A percentile compares a stretch with the other conserved stretches of the same genome.
phyloP scores from a whole-genome alignment of 2,888 invertebrate genomes.

The Clitarchus hookeri region DNA sequence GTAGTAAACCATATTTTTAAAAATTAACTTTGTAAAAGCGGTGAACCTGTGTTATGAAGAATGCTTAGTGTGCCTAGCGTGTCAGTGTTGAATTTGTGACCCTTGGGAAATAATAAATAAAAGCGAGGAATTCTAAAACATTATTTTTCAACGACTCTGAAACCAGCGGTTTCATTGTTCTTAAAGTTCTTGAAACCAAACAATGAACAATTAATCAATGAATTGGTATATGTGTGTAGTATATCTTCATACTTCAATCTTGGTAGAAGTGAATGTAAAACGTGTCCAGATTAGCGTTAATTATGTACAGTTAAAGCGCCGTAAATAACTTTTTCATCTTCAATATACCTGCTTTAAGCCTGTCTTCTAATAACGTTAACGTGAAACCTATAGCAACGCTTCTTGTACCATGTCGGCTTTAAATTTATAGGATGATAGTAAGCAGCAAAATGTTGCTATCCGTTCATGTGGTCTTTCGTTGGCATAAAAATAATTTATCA shows the following conservation, averaged over 20 bases:
- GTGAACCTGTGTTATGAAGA: background rate
- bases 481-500: too few relatives aligned
- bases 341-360: background rate
- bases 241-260: background rate
- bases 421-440: background rate
- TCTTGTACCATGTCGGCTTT: background rate
- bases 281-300: background rate
- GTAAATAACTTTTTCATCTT: background rate
- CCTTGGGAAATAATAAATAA: background rate
- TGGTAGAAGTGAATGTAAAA: background rate
- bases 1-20: background rate
- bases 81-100: background rate
- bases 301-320: background rate
- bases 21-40: background rate
- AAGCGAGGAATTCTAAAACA: constrained; percentile 9
- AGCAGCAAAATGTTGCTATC: background rate
- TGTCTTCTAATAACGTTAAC: background rate
- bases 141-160: background rate
- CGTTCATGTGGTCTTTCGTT: too few relatives aligned
- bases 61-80: background rate
- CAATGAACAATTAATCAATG: background rate
- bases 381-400: background rate
- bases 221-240: background rate
- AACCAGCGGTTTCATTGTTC: background rate
- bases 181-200: background rate